phyloP scores from a whole-genome alignment of 2,888 invertebrate species.

The Hipparchia semele region DNA sequence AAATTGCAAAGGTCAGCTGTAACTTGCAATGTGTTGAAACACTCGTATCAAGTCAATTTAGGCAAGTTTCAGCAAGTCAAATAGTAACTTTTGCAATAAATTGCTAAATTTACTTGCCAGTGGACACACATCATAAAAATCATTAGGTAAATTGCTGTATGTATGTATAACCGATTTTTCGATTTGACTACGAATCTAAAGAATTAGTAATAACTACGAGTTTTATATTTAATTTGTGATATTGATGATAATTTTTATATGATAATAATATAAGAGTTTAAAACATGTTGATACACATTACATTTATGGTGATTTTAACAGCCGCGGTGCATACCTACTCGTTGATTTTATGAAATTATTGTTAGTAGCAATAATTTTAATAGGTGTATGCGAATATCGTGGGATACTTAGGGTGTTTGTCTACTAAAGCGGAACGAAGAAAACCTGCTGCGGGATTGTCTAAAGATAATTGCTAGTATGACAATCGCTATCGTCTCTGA shows the following conservation, averaged over 20 bases:
- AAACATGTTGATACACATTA: slow-evolving; percentile 71
- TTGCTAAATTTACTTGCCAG: too few relatives aligned
- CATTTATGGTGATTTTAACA: slow-evolving; percentile 70
- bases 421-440: too few relatives aligned
- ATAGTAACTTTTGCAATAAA: too few relatives aligned
- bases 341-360: slow-evolving; percentile 47
- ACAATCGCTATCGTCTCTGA: too few relatives aligned
- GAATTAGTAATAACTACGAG: slow-evolving; percentile 30
- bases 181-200: slow-evolving; percentile 10
- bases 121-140: too few relatives aligned
- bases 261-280: slow-evolving; percentile 68
- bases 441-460: too few relatives aligned
- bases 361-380: slow-evolving; percentile 36
- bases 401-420: background rate
- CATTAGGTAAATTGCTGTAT: background rate
- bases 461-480: too few relatives aligned
- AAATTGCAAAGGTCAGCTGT: too few relatives aligned
- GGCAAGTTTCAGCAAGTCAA: too few relatives aligned
- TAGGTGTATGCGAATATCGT: slow-evolving; percentile 21
- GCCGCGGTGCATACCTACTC: slow-evolving; percentile 53
- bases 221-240: slow-evolving; percentile 73
- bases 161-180: slow-evolving; percentile 7
- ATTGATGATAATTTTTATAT: slow-evolving; percentile 79
- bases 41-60: too few relatives aligned
- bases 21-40: too few relatives aligned